A percentile compares a stretch with the other conserved stretches of the same genome.
These are phyloP conservation scores for Eilema caniola DNA, from an alignment of 2,888 invertebrate species.

Conservation along the genomic window DNA sequence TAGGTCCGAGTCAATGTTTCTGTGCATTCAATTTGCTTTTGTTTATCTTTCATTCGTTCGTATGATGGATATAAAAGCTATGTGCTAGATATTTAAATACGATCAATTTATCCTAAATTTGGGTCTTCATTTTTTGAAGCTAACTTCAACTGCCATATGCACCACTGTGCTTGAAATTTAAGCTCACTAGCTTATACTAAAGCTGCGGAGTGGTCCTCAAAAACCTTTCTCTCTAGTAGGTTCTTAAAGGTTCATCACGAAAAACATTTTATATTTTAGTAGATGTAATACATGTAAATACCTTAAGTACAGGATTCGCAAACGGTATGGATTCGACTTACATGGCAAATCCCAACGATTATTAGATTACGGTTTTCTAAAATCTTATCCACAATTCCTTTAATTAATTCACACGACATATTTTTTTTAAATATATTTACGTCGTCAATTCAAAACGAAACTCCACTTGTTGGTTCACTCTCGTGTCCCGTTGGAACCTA, in stretches of 20 bases:
- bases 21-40: too few species aligned
- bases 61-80: neutral
- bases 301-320: neutral
- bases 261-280: conserved; percentile 1
- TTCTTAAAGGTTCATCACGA: neutral
- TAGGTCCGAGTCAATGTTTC: too few species aligned
- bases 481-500: too few species aligned
- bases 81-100: neutral
- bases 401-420: neutral
- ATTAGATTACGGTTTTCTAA: neutral
- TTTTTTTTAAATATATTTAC: too few species aligned
- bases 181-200: too few species aligned
- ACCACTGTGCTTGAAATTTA: conserved; percentile 2
- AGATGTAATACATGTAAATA: neutral
- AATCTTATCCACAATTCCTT: too few species aligned
- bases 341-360: neutral
- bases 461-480: too few species aligned
- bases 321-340: neutral
- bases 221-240: conserved; percentile 1
- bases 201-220: conserved; percentile 4
- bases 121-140: neutral
- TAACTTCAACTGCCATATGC: conserved; percentile 6
- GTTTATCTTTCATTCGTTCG: too few species aligned
- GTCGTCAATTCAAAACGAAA: too few species aligned
- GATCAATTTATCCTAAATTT: neutral